Evolutionary conservation across 1,140 invertebrate genomes (phyloP).

Genomic region (Neodiprion lecontei): DNA sequence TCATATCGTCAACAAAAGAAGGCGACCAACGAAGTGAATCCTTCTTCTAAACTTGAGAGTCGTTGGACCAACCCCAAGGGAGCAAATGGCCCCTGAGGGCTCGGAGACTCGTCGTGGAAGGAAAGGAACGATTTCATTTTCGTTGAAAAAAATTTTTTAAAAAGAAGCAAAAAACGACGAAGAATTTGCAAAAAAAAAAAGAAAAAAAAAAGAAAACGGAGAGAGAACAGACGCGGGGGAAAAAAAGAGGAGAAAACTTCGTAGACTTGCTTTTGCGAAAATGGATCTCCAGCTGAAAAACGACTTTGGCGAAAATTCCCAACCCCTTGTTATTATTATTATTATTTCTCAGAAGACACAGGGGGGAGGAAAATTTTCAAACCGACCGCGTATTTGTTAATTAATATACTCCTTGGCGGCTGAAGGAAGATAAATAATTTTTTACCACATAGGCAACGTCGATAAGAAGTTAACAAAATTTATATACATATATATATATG

Average conservation of each 20-base stretch:
- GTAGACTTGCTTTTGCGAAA: background rate
- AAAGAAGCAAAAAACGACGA: no score
- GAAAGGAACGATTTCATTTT: background rate
- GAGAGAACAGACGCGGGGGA: background rate
- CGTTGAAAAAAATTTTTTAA: background rate
- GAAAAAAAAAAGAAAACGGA: background rate
- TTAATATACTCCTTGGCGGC: no score
- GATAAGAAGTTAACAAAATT: background rate
- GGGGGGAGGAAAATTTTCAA: no score
- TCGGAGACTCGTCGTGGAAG: background rate
- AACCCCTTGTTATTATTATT: no score
- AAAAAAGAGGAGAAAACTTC: background rate
- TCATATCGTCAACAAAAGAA: background rate
- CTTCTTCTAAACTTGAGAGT: background rate
- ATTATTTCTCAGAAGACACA: no score
- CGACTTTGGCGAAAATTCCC: no score
- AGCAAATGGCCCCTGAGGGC: background rate
- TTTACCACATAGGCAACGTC: no score
- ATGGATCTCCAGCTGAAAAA: no score
- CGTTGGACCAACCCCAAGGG: background rate
- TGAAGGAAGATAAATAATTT: no score
- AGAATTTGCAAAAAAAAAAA: no score
- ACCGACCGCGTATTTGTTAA: no score
- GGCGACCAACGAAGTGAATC: conserved; percentile 1
- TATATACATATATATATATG: background rate